A percentile compares a stretch with the other conserved stretches of the same genome.
Evolutionary conservation across 2,113 vertebrate species (phyloP).

Genomic region (Calypte anna): DNA sequence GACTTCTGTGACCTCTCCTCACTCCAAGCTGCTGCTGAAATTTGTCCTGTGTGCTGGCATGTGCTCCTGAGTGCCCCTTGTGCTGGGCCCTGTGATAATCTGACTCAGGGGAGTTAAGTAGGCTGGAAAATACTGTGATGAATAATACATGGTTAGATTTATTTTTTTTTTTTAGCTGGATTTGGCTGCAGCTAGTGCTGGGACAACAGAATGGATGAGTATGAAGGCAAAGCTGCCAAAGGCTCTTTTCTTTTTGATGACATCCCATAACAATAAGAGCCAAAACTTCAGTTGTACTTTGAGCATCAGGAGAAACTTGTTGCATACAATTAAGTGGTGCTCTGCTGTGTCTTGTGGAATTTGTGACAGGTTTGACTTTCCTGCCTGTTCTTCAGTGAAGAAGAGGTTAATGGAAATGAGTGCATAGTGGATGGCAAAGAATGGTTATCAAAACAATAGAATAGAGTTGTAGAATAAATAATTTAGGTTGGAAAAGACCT

Average conservation of each 20-base stretch:
- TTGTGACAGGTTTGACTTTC: neutral
- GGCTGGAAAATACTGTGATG: neutral
- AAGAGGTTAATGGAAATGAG: neutral
- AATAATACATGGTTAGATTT: neutral
- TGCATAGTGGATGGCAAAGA: neutral
- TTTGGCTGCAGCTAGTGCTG: neutral
- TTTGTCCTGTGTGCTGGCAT: neutral
- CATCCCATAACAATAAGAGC: accelerated
- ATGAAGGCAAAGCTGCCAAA: neutral
- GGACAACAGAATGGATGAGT: neutral
- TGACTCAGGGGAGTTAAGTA: neutral
- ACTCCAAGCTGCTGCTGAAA: neutral
- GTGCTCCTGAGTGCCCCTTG: neutral
- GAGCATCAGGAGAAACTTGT: neutral
- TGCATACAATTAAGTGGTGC: neutral
- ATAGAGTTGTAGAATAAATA: neutral
- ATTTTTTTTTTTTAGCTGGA: neutral
- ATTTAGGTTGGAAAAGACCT: too few relatives aligned
- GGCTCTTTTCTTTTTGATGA: neutral
- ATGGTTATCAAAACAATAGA: neutral
- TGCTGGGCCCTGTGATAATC: neutral
- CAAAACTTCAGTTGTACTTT: neutral
- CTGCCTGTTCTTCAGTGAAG: neutral
- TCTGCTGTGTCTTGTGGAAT: neutral
- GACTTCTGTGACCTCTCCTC: neutral